Evolutionary conservation across 2,888 invertebrate genomes (phyloP).

Genomic region (Spisula subtruncata): DNA sequence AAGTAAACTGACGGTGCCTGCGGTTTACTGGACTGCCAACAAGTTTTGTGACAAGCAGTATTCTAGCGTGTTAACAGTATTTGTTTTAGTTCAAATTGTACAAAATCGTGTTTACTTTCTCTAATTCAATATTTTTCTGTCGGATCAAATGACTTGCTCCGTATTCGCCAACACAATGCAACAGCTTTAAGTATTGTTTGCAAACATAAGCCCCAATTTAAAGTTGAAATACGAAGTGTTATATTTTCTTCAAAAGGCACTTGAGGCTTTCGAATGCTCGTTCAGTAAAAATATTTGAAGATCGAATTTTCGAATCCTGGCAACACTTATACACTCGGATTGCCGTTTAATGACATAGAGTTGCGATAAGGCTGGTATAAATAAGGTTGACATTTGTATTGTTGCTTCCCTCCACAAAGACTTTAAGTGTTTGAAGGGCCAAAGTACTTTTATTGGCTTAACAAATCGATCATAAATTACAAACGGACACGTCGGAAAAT

Average conservation of each 20-base stretch:
- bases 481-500: not conserved
- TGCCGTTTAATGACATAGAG: not conserved
- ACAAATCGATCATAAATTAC: not conserved
- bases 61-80: slow-evolving; percentile 47
- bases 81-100: slow-evolving; percentile 55
- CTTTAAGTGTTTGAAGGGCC: not conserved
- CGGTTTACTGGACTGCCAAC: slow-evolving; percentile 30
- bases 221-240: slow-evolving; percentile 18
- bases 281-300: slow-evolving; percentile 27
- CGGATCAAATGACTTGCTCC: slow-evolving; percentile 35
- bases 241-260: slow-evolving; percentile 9
- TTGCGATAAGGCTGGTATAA: not conserved
- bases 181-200: slow-evolving; percentile 24
- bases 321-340: not conserved
- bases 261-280: not conserved
- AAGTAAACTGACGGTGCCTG: slow-evolving; percentile 43
- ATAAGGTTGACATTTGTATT: slow-evolving; percentile 8
- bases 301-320: slow-evolving; percentile 15
- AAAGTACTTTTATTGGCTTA: slow-evolving; percentile 8
- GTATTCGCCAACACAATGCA: slow-evolving; percentile 11
- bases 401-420: not conserved
- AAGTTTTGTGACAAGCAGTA: slow-evolving; percentile 43
- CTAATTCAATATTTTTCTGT: slow-evolving; percentile 53
- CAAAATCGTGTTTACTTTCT: slow-evolving; percentile 41
- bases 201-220: slow-evolving; percentile 27